Evolutionary conservation across 2,113 vertebrate species (phyloP), one percentile per base, ranked within the genome.

Genomic region (Eupsittula cactorum): DNA sequence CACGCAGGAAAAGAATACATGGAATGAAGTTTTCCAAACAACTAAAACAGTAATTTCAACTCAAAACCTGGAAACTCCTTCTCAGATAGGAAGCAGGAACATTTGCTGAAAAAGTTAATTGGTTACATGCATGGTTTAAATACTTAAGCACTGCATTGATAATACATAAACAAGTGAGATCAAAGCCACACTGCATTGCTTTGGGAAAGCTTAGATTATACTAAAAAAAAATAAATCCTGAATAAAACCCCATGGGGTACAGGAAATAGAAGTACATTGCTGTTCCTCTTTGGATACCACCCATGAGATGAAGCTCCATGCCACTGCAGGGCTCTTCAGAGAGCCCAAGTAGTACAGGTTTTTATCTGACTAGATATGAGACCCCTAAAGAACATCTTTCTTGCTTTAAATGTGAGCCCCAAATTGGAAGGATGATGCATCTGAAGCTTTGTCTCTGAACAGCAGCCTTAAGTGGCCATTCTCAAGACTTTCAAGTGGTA

Each of bases 1-100:
- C 24, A 73, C 11, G 20, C 0, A 0, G 12, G 15, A 13, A 73
- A 76, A 79, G 13, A 76, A 80, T 28, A 41, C 27, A 31, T 37
- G 17, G n/a, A 90, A 21, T 41, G 2, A 70, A 75, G 5, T 59
- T 78, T 88, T 75, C 47, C 17, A 75, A 64, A 59, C 21, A 49
- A 47, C 10, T 55, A 4, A 60, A 83, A 24, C n/a, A 60, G 16
- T 55, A 24, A 81, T 75, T 86, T 92, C 31, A 86, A 55, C 11
- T 35, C 41, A 70, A 88, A 86, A 64, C 2, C 46, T 78, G 25
- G 28, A 92, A 81, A 6, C 2, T 50, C 13, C 29, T 90, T 77
- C 82, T 53, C 39, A 68, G 18, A 24, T 12, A 80, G 20, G 29
- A 93, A 86, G 16, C 23, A 55, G 33, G 9, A 94, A 74, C 7